phyloP scores from a whole-genome alignment of 2,113 vertebrate genomes.

The Saimiri boliviensis region DNA sequence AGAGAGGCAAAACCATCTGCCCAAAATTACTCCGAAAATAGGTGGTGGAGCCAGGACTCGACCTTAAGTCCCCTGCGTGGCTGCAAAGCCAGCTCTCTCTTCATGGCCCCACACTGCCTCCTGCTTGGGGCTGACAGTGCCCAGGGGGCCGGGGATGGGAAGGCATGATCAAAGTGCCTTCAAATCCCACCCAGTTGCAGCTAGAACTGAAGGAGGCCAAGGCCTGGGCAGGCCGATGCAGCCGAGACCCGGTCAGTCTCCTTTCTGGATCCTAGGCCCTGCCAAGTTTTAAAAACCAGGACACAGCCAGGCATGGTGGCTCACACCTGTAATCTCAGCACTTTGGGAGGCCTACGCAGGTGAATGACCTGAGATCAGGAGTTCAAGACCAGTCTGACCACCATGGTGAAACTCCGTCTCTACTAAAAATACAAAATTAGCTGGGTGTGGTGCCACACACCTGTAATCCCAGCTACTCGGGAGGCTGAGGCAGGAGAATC shows the following conservation, averaged over 20 bases:
- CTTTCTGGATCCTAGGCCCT: neutral
- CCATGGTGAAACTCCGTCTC: no score
- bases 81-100: neutral
- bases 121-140: no score
- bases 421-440: no score
- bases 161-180: neutral
- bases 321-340: neutral
- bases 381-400: no score
- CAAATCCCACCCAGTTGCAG: no score
- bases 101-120: neutral
- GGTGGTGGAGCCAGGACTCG: neutral
- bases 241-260: neutral
- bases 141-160: neutral
- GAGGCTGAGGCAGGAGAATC: no score
- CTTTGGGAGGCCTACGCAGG: neutral
- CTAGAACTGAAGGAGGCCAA: neutral
- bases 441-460: no score
- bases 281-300: neutral
- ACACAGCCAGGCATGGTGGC: neutral
- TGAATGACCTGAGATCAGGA: neutral
- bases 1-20: neutral
- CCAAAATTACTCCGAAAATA: neutral
- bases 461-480: no score
- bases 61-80: fast-evolving
- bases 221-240: neutral